A percentile compares a stretch with the other conserved stretches of the same genome.
phyloP scores from a whole-genome alignment of 2,797 vertebrate genomes.

The Lophotriccus pileatus region DNA sequence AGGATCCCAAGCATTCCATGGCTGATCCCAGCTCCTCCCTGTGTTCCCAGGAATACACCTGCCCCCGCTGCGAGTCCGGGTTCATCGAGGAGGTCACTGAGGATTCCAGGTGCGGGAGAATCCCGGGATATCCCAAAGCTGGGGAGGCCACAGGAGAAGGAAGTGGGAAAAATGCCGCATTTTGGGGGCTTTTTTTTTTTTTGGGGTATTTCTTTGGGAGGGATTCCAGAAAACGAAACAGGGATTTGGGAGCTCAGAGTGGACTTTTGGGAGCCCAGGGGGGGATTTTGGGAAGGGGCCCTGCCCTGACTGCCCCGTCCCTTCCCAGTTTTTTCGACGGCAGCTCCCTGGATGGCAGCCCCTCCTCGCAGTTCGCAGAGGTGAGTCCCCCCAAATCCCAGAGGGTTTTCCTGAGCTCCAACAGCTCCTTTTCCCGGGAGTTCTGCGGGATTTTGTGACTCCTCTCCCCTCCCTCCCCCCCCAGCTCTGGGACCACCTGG shows the following conservation, averaged over 20 bases:
- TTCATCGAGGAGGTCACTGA: conserved; percentile 98
- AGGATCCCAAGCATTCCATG: background rate
- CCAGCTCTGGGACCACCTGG: conserved; percentile 89
- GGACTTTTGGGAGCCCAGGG: too few species aligned
- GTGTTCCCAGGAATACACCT: conserved; percentile 88
- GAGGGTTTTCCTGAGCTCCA: background rate
- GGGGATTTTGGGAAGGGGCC: background rate
- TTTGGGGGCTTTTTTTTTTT: background rate
- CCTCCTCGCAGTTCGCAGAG: background rate
- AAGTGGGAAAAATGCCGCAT: background rate
- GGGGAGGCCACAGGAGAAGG: background rate
- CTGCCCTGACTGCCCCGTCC: background rate
- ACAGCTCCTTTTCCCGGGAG: too few species aligned
- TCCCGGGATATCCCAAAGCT: background rate
- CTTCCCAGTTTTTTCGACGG: background rate
- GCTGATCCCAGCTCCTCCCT: background rate
- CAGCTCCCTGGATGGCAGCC: background rate
- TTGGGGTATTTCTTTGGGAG: too few species aligned
- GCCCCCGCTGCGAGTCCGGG: conserved; percentile 93
- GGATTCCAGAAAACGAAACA: too few species aligned
- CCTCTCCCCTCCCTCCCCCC: too few species aligned
- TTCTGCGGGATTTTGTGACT: too few species aligned
- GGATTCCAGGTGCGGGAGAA: conserved; percentile 81
- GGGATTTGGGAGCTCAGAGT: background rate
- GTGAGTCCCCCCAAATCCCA: background rate